Conservation (phyloP, 2,113 vertebrate species). For the Furnarius figulus region DNA sequence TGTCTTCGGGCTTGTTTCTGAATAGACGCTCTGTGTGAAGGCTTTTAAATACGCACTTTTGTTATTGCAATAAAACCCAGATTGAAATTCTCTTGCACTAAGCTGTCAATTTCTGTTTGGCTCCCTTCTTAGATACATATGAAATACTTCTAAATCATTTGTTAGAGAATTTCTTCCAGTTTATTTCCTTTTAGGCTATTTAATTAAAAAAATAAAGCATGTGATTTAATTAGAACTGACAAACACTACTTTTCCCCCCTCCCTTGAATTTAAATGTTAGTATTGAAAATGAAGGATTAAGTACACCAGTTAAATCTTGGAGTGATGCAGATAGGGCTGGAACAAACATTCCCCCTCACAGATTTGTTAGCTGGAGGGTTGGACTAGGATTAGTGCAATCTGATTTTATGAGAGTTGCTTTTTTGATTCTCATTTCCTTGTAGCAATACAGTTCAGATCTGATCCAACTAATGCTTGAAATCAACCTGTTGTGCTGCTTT, state of each 20-base stretch:
- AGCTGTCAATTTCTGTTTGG: conserved; percentile 52
- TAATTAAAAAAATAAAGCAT: conserved; percentile 27
- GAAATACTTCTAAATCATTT: conserved; percentile 44
- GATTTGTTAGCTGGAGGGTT: not conserved
- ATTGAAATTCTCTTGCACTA: conserved; percentile 46
- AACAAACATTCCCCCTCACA: not conserved
- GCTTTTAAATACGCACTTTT: conserved; percentile 61
- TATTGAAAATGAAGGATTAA: conserved; percentile 24
- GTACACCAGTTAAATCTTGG: not conserved
- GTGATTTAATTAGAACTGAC: conserved; percentile 34
- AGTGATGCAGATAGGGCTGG: not conserved
- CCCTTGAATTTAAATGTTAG: not conserved
- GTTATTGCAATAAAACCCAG: conserved; percentile 65
- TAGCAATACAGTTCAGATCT: not conserved
- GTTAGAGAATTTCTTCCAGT: not conserved
- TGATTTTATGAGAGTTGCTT: not conserved
- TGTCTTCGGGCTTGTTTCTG: conserved; percentile 61
- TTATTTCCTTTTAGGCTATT: conserved; percentile 21
- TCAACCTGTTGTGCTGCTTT: not conserved
- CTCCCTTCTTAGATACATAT: conserved; percentile 27
- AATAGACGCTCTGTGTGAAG: conserved; percentile 65
- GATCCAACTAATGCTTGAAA: not conserved
- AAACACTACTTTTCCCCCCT: not conserved
- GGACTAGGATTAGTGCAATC: not conserved
- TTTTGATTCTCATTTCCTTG: not conserved